Evolutionary conservation across 2,888 invertebrate genomes (phyloP).

Genomic region (Cosmia pyralina): DNA sequence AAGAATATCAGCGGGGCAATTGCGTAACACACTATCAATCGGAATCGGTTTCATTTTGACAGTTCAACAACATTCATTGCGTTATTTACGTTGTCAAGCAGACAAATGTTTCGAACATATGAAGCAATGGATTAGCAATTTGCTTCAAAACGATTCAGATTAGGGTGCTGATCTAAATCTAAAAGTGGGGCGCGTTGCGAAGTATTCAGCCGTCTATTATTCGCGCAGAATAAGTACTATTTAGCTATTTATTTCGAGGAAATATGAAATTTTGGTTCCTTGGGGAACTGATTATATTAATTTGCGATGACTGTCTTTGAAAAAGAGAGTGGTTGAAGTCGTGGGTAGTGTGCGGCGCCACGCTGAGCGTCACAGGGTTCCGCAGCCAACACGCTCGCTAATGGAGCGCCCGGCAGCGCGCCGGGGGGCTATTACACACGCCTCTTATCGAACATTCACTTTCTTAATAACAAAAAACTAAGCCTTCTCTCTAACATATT

Average conservation of each 20-base stretch:
- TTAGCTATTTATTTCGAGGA: conserved; percentile 3
- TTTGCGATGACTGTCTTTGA: conserved; percentile 70
- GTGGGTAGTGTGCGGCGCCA: conserved; percentile 69
- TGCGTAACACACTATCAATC: no score
- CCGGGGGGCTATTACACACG: conserved; percentile 82
- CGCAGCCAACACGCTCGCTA: conserved; percentile 80
- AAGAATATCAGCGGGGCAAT: background rate
- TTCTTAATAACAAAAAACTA: conserved; percentile 80
- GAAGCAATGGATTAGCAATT: no score
- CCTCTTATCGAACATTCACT: conserved; percentile 83
- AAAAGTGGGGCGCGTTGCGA: background rate
- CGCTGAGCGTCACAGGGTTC: conserved; percentile 83
- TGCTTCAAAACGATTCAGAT: no score
- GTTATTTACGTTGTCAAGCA: no score
- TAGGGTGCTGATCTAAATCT: background rate
- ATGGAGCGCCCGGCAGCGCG: conserved; percentile 80
- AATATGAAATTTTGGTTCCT: conserved; percentile 33
- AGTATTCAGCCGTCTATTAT: background rate
- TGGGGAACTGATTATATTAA: conserved; percentile 70
- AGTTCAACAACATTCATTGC: no score
- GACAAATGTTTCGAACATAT: no score
- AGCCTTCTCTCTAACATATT: conserved; percentile 66
- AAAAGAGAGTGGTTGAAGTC: conserved; percentile 72
- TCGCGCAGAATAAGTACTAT: background rate
- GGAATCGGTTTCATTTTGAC: no score